Conservation (phyloP, 1,140 invertebrate species). For the Palaemon carinicauda region DNA sequence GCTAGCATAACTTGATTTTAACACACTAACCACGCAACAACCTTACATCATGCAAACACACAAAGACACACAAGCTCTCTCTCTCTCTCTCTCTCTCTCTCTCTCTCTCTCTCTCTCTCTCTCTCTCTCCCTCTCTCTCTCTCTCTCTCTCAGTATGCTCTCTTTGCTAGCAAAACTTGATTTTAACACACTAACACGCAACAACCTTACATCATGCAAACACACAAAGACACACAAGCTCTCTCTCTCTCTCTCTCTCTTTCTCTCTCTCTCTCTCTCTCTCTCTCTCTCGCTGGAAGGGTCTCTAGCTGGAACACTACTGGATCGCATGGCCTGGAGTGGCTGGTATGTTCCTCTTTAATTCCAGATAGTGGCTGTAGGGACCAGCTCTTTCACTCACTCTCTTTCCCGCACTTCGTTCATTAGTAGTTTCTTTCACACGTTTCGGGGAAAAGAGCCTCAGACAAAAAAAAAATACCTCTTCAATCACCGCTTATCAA, state of each 20-base stretch:
- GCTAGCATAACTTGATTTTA: neutral
- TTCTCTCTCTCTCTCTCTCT: slow-evolving; percentile 20
- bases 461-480: neutral
- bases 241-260: neutral
- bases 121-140: neutral
- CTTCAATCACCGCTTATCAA: too few relatives aligned
- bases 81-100: neutral
- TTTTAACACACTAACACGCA: neutral
- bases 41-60: too few relatives aligned
- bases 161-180: neutral
- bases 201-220: neutral
- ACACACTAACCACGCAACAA: neutral
- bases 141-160: neutral
- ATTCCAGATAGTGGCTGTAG: neutral
- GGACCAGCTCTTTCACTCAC: neutral
- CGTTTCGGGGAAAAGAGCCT: neutral
- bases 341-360: slow-evolving; percentile 8
- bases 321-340: neutral
- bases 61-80: neutral
- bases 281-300: neutral
- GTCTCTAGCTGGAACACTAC: neutral
- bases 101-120: too few relatives aligned
- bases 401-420: neutral
- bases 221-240: neutral
- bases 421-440: neutral